Conservation (phyloP, 2,113 vertebrate species). For the Anolis carolinensis region DNA sequence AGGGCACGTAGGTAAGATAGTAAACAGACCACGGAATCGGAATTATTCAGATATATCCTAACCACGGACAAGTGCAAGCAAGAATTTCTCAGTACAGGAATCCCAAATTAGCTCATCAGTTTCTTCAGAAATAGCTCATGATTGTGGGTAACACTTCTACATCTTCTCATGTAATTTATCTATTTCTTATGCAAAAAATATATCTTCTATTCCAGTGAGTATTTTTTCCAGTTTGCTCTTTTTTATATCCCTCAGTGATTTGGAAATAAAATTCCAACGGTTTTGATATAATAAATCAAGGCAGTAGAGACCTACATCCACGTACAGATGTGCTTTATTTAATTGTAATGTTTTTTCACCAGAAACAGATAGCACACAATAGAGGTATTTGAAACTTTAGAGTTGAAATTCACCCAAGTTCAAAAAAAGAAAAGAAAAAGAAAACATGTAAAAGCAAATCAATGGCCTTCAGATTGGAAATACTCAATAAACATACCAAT, state of each 20-base stretch:
- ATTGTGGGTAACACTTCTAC: background rate
- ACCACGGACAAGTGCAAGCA: background rate
- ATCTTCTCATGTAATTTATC: background rate
- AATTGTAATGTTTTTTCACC: background rate
- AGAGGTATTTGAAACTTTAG: no score
- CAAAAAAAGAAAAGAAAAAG: no score
- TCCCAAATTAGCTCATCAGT: background rate
- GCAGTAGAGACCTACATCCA: background rate
- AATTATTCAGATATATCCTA: background rate
- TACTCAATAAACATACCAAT: no score
- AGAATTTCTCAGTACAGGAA: constrained; percentile 11
- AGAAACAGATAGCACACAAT: no score
- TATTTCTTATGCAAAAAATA: background rate
- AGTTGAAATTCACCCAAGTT: no score
- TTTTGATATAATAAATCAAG: background rate
- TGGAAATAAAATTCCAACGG: background rate
- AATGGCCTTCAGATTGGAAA: no score
- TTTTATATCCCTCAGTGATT: background rate
- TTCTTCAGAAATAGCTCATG: background rate
- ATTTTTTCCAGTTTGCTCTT: background rate
- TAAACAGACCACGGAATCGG: constrained; percentile 29
- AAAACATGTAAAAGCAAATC: no score
- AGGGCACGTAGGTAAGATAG: constrained; percentile 12
- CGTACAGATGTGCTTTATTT: background rate
- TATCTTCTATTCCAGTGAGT: background rate